These are phyloP conservation scores for Drosophila setifemur DNA, from an alignment of 1,140 invertebrate genomes.

Conservation along the genomic window DNA sequence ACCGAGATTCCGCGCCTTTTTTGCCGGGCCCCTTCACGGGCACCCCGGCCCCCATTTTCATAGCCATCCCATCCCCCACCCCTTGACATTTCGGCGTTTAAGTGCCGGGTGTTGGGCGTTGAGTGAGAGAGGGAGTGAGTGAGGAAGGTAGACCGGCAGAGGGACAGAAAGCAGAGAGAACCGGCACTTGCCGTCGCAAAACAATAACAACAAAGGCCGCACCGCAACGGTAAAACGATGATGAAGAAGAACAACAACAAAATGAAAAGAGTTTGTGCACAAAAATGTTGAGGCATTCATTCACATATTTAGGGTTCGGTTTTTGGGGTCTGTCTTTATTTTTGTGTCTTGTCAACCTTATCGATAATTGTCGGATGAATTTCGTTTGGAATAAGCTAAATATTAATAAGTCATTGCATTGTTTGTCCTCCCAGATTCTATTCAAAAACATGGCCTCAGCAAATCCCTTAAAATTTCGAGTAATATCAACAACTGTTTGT, in stretches of 20 bases:
- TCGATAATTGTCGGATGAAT: not conserved
- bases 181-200: slow-evolving; percentile 62
- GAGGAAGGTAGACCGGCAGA: slow-evolving; percentile 17
- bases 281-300: slow-evolving; percentile 56
- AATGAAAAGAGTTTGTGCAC: slow-evolving; percentile 48
- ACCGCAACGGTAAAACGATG: slow-evolving; percentile 32
- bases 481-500: too few relatives aligned
- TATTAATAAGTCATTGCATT: not conserved
- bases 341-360: not conserved
- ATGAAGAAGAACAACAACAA: slow-evolving; percentile 39
- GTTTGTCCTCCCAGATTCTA: too few relatives aligned
- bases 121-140: slow-evolving; percentile 7
- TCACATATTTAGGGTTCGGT: slow-evolving; percentile 13
- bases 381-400: slow-evolving; percentile 22
- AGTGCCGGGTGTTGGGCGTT: slow-evolving; percentile 30
- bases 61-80: slow-evolving; percentile 4
- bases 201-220: slow-evolving; percentile 65
- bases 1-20: slow-evolving; percentile 40
- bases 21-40: slow-evolving; percentile 5
- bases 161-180: slow-evolving; percentile 16
- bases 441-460: too few relatives aligned
- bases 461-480: too few relatives aligned
- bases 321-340: slow-evolving; percentile 1
- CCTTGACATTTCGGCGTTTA: slow-evolving; percentile 34
- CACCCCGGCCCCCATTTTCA: not conserved